Evolutionary conservation across 2,113 vertebrate genomes (phyloP).

Genomic region (Thalassoma bifasciatum): DNA sequence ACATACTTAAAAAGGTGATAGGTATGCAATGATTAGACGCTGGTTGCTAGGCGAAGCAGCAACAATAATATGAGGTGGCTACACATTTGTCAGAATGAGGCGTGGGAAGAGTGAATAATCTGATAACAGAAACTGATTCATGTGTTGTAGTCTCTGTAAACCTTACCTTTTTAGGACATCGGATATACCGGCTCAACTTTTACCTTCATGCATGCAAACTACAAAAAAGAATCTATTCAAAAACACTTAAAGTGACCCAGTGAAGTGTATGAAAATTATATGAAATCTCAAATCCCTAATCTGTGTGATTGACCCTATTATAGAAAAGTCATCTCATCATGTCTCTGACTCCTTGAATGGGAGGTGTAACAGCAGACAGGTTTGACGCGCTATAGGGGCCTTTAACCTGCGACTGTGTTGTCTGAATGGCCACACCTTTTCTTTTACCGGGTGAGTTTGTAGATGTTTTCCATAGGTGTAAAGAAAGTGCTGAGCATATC

Average conservation of each 20-base stretch:
- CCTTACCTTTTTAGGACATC: not conserved
- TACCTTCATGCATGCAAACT: not conserved
- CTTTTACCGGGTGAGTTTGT: not conserved
- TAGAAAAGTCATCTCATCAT: not conserved
- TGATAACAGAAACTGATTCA: conserved; percentile 19
- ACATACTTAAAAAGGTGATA: too few species aligned
- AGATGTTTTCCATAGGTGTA: not conserved
- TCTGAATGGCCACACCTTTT: conserved; percentile 26
- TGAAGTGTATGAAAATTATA: not conserved
- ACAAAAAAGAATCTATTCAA: too few species aligned
- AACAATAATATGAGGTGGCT: conserved; percentile 49
- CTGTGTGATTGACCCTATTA: not conserved
- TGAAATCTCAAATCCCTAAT: not conserved
- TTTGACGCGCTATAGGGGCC: not conserved
- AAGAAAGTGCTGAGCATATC: not conserved
- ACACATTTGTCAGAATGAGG: not conserved
- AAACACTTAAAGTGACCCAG: not conserved
- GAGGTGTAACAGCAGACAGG: conserved; percentile 28
- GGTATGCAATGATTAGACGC: too few species aligned
- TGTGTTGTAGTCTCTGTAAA: not conserved
- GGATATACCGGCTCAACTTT: not conserved
- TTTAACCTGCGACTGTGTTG: conserved; percentile 14
- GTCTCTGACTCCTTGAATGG: not conserved
- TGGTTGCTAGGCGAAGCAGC: conserved; percentile 61
- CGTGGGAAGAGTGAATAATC: conserved; percentile 21